A percentile compares a stretch with the other conserved stretches of the same genome.
Evolutionary conservation across 2,113 vertebrate species (phyloP).

Genomic region (Proteles cristata): DNA sequence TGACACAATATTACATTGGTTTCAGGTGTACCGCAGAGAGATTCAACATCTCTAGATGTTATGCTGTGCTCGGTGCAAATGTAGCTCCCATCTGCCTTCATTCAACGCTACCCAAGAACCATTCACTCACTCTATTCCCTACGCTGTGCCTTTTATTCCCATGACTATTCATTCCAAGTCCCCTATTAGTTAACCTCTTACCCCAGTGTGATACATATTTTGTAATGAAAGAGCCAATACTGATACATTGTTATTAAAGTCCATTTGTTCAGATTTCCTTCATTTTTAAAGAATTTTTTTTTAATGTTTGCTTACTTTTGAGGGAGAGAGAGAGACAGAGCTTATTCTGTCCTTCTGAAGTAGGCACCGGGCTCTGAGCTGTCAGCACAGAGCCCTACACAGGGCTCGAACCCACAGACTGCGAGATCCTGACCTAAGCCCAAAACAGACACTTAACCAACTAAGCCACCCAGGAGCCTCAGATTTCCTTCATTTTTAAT

Average conservation of each 20-base stretch:
- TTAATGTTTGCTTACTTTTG: no score
- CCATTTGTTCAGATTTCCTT: background rate
- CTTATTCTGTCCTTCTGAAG: no score
- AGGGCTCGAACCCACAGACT: no score
- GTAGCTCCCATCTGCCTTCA: background rate
- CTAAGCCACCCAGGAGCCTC: background rate
- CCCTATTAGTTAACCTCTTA: background rate
- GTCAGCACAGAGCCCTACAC: no score
- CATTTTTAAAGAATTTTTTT: background rate
- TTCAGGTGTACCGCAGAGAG: background rate
- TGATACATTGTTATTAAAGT: background rate
- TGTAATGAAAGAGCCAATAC: background rate
- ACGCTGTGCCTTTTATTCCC: background rate
- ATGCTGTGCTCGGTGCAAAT: background rate
- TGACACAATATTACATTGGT: background rate
- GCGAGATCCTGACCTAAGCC: no score
- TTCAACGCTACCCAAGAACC: background rate
- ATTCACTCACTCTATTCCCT: background rate
- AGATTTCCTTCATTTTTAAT: background rate
- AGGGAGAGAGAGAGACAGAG: no score
- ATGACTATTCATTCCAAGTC: background rate
- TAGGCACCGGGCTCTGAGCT: no score
- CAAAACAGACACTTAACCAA: no score
- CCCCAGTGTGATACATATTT: background rate
- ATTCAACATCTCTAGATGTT: background rate